Evolutionary conservation across 2,888 invertebrate species (phyloP).

Genomic region (Stenchaetothrips biformis): DNA sequence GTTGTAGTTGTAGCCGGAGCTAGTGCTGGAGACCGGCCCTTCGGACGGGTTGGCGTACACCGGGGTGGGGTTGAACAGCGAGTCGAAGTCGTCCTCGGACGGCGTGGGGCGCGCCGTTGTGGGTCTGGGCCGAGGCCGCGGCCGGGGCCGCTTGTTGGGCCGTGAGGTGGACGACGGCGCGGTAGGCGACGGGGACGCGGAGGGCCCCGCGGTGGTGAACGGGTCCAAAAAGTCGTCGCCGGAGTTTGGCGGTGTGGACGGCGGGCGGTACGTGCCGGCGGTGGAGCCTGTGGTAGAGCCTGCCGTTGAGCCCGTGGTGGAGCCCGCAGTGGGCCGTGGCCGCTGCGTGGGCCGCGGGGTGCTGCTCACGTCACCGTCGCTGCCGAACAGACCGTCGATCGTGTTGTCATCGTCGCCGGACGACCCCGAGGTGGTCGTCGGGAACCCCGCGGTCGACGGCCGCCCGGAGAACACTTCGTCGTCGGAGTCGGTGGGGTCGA

Average conservation of each 20-base stretch:
- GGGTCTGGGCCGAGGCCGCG: conserved; percentile 20
- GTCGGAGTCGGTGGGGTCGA: conserved; percentile 27
- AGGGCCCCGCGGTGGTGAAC: neutral
- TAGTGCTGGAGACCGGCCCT: no score
- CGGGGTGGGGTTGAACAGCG: conserved; percentile 1
- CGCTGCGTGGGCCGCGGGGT: conserved; percentile 26
- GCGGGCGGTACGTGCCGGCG: neutral
- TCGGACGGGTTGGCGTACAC: neutral
- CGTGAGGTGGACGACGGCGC: neutral
- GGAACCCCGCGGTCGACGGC: no score
- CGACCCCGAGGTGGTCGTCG: neutral
- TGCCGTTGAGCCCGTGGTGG: neutral
- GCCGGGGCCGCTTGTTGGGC: neutral
- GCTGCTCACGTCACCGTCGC: neutral
- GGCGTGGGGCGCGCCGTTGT: neutral
- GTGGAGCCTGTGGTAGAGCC: neutral
- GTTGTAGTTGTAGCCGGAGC: neutral
- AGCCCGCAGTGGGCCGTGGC: neutral
- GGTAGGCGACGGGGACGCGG: neutral
- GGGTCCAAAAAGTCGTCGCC: conserved; percentile 30
- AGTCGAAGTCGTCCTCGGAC: conserved; percentile 1
- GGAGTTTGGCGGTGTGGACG: conserved; percentile 12
- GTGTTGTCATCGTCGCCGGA: conserved; percentile 20
- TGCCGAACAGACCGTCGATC: neutral
- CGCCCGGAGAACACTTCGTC: conserved; percentile 32